Percentiles rank a stretch among this genome's conserved stretches.
Evolutionary conservation across 2,113 vertebrate species (phyloP).

Genomic region (Salvelinus fontinalis): DNA sequence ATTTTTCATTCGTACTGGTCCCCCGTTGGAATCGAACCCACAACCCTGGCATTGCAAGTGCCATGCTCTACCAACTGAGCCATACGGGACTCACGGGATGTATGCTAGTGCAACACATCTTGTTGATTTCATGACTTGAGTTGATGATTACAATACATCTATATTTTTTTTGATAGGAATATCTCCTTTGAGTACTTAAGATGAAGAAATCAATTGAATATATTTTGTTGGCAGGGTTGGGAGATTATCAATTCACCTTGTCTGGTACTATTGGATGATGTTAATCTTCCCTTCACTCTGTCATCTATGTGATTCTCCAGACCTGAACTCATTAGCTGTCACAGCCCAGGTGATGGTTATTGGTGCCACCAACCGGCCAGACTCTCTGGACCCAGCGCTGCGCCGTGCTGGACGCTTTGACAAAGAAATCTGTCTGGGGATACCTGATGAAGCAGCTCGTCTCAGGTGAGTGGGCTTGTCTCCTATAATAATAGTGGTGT

Average conservation of each 20-base stretch:
- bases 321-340: slow-evolving; percentile 79
- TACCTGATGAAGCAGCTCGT: slow-evolving; percentile 89
- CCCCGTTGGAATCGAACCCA: no score
- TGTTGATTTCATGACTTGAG: neutral
- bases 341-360: slow-evolving; percentile 88
- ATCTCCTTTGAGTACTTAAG: no score
- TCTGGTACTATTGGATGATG: neutral
- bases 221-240: no score
- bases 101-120: no score
- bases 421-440: slow-evolving; percentile 92
- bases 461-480: slow-evolving; percentile 73
- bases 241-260: neutral
- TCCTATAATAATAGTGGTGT: neutral
- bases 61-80: no score
- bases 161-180: neutral
- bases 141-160: neutral
- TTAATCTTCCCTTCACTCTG: neutral
- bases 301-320: slow-evolving; percentile 59
- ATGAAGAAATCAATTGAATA: no score
- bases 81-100: no score
- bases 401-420: slow-evolving; percentile 94
- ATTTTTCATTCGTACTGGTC: no score
- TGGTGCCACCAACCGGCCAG: slow-evolving; percentile 94
- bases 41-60: no score
- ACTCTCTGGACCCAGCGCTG: slow-evolving; percentile 91